A percentile compares a stretch with the other conserved stretches of the same genome.
Conservation (phyloP, 1,140 invertebrate genomes). For the Trinorchestia longiramus region DNA sequence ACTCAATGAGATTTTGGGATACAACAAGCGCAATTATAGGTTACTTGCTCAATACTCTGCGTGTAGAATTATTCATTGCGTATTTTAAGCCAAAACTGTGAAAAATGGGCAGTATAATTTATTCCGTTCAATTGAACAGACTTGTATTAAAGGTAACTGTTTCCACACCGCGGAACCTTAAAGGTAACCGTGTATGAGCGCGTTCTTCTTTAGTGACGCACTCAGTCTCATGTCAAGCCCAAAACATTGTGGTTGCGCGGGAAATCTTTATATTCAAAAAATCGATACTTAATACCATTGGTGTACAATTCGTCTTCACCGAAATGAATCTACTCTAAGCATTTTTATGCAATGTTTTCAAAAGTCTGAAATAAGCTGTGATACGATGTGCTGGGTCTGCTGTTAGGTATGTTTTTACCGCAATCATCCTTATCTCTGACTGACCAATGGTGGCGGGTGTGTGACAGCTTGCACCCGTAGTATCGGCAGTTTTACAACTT, state of each 20-base stretch:
- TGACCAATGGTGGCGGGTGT: constrained; percentile 30
- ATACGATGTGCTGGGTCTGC: background rate
- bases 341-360: background rate
- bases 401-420: constrained; percentile 24
- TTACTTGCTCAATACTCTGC: background rate
- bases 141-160: constrained; percentile 14
- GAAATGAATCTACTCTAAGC: background rate
- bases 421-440: constrained; percentile 7
- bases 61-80: background rate
- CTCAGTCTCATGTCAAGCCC: constrained; percentile 5
- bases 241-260: constrained; percentile 45
- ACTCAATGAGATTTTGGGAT: background rate
- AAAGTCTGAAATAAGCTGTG: background rate
- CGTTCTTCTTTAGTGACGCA: constrained; percentile 46
- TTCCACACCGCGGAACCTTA: constrained; percentile 2
- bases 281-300: background rate
- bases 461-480: background rate
- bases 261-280: constrained; percentile 46
- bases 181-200: constrained; percentile 43
- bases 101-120: background rate
- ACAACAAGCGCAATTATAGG: background rate
- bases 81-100: background rate
- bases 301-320: background rate
- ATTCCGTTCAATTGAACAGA: background rate
- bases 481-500: background rate